Base-by-base conservation (phyloP, 2,888 invertebrate genomes). In the Heliconius aoede region DNA sequence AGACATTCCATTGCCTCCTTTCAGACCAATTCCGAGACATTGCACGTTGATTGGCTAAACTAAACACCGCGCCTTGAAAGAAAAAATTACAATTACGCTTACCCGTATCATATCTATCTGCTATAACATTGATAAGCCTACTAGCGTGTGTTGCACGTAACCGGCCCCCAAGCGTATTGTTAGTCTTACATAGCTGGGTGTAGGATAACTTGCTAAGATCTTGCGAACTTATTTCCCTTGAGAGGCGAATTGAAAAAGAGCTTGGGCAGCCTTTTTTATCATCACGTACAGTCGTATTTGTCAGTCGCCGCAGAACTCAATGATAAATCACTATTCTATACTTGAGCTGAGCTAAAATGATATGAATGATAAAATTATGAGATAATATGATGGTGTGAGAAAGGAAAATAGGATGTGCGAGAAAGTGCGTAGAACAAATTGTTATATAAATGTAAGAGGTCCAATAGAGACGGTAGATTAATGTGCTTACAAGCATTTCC, bases 241-340 rank as follows among this genome's bases (percentile, higher is more conserved):
- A 73, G 78, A 32, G 15, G 36, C 62, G 73, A 76, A 76, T 78
- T 76, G 78, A 78, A 73, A 76, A 76, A 32, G 75, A 64, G 40
- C 51, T 61, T 51, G 24, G 51, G 30, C 62, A 69, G 51, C 46
- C 26, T 51, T 69, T 75, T 69, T 71, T 62, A 30, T 24, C 46
- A 61, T 61, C 61, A 46, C 60, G 30, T 30, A 55, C n/a, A n/a
- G n/a, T 30, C 15, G 51, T 30, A n/a, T 46, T 55, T 36, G 24
- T 24, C 36, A 40, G 36, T 24, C 36, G 8, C 24, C 24, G n/a
- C 21, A 21, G 62, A n/a, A 21, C 30, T 28, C 30, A 21, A 11
- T 40, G 36, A 36, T 40, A 40, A 64, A 40, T 65, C 36, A 65
- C 65, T 24, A 24, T 9, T 55, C 55, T n/a, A n/a, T 55, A n/a